These are phyloP conservation scores for Archips xylosteana DNA, from an alignment of 2,888 invertebrate species.

Conservation along the genomic window DNA sequence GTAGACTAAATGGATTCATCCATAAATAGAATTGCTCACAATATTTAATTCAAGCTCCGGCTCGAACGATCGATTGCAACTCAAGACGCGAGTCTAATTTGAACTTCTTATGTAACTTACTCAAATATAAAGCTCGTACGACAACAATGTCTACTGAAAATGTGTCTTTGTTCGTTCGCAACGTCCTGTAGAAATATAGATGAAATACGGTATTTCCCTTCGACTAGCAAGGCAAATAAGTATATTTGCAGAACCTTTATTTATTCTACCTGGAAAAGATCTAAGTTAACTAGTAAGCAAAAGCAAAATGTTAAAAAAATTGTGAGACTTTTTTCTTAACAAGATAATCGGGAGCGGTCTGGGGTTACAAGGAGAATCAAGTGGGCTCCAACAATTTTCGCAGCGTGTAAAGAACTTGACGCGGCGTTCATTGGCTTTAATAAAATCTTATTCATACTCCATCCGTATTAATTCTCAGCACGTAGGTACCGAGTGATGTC, in stretches of 20 bases:
- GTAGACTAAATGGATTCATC: slow-evolving; percentile 1
- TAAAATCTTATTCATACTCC: slow-evolving; percentile 36
- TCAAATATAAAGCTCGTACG: slow-evolving; percentile 20
- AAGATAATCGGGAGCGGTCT: slow-evolving; percentile 14
- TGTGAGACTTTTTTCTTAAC: slow-evolving; percentile 7
- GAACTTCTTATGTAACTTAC: slow-evolving; percentile 36
- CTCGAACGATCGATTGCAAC: slow-evolving; percentile 31
- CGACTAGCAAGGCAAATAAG: background rate
- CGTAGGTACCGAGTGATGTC: slow-evolving; percentile 42
- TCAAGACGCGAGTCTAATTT: slow-evolving; percentile 36
- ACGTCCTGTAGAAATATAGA: background rate
- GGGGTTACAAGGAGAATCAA: slow-evolving; percentile 1
- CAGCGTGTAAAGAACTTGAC: slow-evolving; percentile 4
- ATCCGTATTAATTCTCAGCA: slow-evolving; percentile 34
- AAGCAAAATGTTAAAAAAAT: background rate
- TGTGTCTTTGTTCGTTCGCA: background rate
- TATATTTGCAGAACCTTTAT: background rate
- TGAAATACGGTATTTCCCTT: background rate
- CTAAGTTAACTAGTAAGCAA: background rate
- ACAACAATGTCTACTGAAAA: slow-evolving; percentile 13
- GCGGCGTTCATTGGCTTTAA: slow-evolving; percentile 28
- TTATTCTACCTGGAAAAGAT: background rate
- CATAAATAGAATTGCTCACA: slow-evolving; percentile 23
- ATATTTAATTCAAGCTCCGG: slow-evolving; percentile 38
- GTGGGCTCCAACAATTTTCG: slow-evolving; percentile 5